Base-by-base conservation (phyloP, 2,113 vertebrate species). In the Agelaius phoeniceus region DNA sequence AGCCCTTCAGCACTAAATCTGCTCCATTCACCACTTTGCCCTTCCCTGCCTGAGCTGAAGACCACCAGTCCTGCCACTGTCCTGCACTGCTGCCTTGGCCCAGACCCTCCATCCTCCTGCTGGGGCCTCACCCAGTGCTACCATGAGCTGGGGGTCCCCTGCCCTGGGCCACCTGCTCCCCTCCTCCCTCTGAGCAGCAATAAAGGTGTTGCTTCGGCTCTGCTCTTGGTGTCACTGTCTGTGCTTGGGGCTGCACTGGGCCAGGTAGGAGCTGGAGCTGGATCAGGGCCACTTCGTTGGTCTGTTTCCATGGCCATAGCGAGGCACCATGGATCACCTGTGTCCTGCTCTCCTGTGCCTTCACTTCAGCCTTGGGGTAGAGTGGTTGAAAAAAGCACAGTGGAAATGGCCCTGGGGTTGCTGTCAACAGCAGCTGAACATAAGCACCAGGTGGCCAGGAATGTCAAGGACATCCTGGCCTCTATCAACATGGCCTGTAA, bases 221-320 rank as follows among this genome's bases (percentile, higher is more conserved):
- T 51, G 49, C 26, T 51, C 49, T 51, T 51, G 26, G 49, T 51
- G 69, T 73, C 71, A 2, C 39, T 15, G 24, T 18, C 69, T 14
- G n/a, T 1, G 1, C 41, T 3, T 26, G 0, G 4, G 39, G n/a
- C 13, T 1, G 1, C n/a, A 17, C 16, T 0, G 28, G 17, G 35
- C 35, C 43, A 15, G 30, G 0, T 13, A 17, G 52, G 44, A 44
- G 24, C 13, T 15, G 52, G 44, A 44, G 24, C 13, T 15, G 57
- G 19, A 30, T 10, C 0, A 0, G 48, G 19, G 39, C 9, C 23
- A 7, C 11, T 7, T 26, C 0, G 4, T 14, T 6, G 0, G 3
- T 37, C 26, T 67, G 2, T 26, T 49, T 11, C 30, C 16, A 11
- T 8, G 41, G 31, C 11, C 5, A 0, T 13, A 39, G 31, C 0